phyloP scores from a whole-genome alignment of 2,888 invertebrate genomes.

The Serrognathus titanus region DNA sequence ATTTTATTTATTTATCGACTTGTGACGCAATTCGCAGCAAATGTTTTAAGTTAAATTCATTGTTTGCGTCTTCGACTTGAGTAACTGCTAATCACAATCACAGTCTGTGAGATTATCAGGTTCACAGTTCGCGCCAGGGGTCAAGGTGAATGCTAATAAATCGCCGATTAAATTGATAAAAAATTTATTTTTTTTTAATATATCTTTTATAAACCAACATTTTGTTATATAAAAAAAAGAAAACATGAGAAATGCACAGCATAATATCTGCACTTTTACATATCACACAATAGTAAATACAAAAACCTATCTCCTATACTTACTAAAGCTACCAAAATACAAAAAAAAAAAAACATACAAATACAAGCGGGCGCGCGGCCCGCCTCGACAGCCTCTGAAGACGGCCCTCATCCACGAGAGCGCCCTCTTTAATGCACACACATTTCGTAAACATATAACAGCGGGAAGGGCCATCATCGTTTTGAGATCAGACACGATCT shows the following conservation, averaged over 20 bases:
- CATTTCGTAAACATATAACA: too few species aligned
- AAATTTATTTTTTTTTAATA: neutral
- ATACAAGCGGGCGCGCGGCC: neutral
- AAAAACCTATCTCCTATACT: neutral
- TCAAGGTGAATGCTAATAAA: neutral
- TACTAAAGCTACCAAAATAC: neutral
- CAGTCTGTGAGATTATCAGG: too few species aligned
- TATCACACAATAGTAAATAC: slow-evolving; percentile 4
- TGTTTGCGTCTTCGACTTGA: too few species aligned
- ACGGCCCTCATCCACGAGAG: neutral
- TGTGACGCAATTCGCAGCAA: too few species aligned
- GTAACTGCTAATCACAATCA: too few species aligned
- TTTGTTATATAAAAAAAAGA: slow-evolving; percentile 1
- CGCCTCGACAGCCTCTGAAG: neutral
- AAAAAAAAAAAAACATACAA: neutral
- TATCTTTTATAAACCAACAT: neutral
- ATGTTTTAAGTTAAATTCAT: too few species aligned
- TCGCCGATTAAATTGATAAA: neutral
- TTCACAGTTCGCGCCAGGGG: neutral
- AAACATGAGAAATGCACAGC: neutral
- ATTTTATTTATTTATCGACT: too few species aligned
- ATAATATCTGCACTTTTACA: slow-evolving; percentile 1
- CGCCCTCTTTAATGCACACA: too few species aligned
- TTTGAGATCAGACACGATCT: too few species aligned
- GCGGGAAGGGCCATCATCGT: too few species aligned